phyloP scores from a whole-genome alignment of 2,888 invertebrate genomes.

The Amphipoea lucens region DNA sequence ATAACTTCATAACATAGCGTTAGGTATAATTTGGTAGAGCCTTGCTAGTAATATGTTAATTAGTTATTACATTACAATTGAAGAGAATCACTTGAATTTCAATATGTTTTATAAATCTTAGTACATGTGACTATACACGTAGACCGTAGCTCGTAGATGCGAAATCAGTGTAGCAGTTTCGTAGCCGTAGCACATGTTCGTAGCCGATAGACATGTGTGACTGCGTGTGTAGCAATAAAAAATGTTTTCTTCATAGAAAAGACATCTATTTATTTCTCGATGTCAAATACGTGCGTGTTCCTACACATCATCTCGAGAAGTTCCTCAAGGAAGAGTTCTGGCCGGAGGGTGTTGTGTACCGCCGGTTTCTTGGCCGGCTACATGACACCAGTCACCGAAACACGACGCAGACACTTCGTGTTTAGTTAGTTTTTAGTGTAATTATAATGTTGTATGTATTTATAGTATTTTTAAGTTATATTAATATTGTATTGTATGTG shows the following conservation, averaged over 20 bases:
- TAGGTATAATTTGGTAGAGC: background rate
- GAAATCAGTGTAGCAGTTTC: slow-evolving; percentile 41
- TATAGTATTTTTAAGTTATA: too few relatives aligned
- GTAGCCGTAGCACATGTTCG: slow-evolving; percentile 45
- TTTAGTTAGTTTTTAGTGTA: too few relatives aligned
- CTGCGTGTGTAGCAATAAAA: slow-evolving; percentile 19
- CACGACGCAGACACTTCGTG: too few relatives aligned
- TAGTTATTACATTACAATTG: background rate
- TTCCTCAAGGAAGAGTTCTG: too few relatives aligned
- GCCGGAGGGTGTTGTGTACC: too few relatives aligned
- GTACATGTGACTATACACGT: background rate
- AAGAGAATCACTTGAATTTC: slow-evolving; percentile 4
- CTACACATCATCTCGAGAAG: too few relatives aligned
- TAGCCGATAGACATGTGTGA: slow-evolving; percentile 30
- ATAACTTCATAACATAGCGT: background rate
- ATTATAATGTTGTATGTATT: too few relatives aligned
- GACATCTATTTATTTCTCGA: background rate
- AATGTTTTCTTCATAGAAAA: slow-evolving; percentile 19
- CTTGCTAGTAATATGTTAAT: slow-evolving; percentile 1
- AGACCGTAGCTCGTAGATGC: slow-evolving; percentile 20
- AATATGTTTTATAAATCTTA: background rate
- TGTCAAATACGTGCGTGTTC: background rate
- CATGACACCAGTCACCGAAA: too few relatives aligned
- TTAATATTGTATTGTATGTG: too few relatives aligned
- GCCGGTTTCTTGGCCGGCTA: too few relatives aligned